These are phyloP conservation scores for Atherinosoma microstoma DNA, from an alignment of 2,797 vertebrate species.

Conservation along the genomic window DNA sequence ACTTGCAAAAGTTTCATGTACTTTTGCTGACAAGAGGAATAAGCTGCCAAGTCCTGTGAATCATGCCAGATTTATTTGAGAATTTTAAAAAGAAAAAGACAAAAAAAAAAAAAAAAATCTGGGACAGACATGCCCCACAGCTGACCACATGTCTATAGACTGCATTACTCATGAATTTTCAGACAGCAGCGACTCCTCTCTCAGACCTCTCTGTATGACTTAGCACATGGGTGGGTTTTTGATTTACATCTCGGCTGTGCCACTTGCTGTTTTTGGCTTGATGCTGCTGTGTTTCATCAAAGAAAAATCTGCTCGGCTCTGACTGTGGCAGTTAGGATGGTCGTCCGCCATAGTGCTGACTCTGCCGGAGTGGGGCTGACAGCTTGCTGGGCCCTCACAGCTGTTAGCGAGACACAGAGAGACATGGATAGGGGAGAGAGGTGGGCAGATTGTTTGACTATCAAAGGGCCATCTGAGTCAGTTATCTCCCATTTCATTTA, in stretches of 20 bases:
- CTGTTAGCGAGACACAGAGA: slow-evolving; percentile 64
- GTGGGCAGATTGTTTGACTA: slow-evolving; percentile 28
- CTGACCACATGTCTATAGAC: slow-evolving; percentile 83
- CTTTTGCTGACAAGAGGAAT: slow-evolving; percentile 55
- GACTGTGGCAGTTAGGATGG: slow-evolving; percentile 69
- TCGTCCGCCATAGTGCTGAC: slow-evolving; percentile 67
- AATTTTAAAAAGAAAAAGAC: slow-evolving; percentile 40
- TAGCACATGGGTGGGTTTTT: slow-evolving; percentile 85
- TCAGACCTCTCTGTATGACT: slow-evolving; percentile 86
- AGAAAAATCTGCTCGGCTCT: slow-evolving; percentile 84
- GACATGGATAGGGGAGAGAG: slow-evolving; percentile 35
- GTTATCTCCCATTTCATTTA: slow-evolving; percentile 25
- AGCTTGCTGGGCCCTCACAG: slow-evolving; percentile 52
- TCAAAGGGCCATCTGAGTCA: slow-evolving; percentile 34
- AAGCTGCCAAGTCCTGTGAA: slow-evolving; percentile 68
- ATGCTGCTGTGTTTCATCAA: slow-evolving; percentile 85
- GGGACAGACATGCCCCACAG: slow-evolving; percentile 76
- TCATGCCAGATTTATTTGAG: slow-evolving; percentile 58
- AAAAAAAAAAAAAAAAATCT: slow-evolving; percentile 51
- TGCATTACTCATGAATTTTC: slow-evolving; percentile 88
- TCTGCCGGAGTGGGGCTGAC: slow-evolving; percentile 55
- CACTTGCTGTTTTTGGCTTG: slow-evolving; percentile 89
- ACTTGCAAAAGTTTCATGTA: slow-evolving; percentile 61
- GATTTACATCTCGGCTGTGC: slow-evolving; percentile 87
- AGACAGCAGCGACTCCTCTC: slow-evolving; percentile 83